phyloP scores from a whole-genome alignment of 2,797 vertebrate species.

The Poeciliopsis infans region DNA sequence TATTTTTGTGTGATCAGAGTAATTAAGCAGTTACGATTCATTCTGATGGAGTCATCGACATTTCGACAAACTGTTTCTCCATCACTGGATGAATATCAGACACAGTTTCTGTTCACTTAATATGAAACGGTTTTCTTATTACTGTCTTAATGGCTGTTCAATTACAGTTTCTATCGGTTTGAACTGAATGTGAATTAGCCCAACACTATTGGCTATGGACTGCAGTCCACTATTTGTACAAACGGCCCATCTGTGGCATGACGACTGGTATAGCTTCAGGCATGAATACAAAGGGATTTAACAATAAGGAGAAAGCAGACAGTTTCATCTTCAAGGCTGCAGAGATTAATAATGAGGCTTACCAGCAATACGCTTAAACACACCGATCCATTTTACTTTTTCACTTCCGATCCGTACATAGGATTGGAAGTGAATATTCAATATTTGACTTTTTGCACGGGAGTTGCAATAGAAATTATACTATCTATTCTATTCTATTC shows the following conservation, averaged over 20 bases:
- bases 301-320: constrained; percentile 35
- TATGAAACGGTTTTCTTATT: constrained; percentile 46
- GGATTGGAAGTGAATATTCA: no score
- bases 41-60: constrained; percentile 41
- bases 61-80: constrained; percentile 27
- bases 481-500: no score
- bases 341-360: constrained; percentile 25
- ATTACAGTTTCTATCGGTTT: constrained; percentile 53
- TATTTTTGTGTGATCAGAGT: constrained; percentile 26
- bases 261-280: constrained; percentile 55
- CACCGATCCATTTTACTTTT: no score
- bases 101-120: constrained; percentile 44
- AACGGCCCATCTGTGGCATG: constrained; percentile 42
- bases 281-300: constrained; percentile 47
- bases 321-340: constrained; percentile 30
- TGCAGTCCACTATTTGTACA: constrained; percentile 53
- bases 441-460: no score
- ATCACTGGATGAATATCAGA: constrained; percentile 30
- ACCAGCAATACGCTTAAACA: not conserved
- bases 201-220: constrained; percentile 29
- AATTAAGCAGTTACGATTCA: constrained; percentile 28
- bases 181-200: constrained; percentile 55
- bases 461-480: no score
- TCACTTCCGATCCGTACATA: no score
- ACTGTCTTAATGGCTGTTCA: constrained; percentile 53